Percentiles rank a stretch among this genome's conserved stretches.
phyloP scores from a whole-genome alignment of 2,888 invertebrate genomes.

The Pristionchus entomophagus region DNA sequence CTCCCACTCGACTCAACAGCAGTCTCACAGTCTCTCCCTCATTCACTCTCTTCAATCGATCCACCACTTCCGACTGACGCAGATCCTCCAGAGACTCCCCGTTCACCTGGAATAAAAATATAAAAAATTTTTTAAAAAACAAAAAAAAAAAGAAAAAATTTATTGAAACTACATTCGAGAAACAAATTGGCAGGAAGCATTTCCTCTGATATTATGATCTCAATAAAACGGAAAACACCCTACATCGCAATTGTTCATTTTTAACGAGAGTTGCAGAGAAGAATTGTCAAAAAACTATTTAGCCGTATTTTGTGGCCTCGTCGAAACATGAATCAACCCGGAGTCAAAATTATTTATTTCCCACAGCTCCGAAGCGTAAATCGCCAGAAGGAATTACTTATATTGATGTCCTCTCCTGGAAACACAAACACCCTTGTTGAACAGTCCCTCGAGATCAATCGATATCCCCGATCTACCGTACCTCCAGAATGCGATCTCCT shows the following conservation, averaged over 20 bases:
- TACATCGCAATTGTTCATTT: no score
- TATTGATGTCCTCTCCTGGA: no score
- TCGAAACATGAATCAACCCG: background rate
- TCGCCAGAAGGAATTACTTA: no score
- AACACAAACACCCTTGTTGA: no score
- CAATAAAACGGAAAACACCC: background rate
- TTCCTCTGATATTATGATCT: background rate
- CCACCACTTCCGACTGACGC: conserved; percentile 92
- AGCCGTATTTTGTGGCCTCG: background rate
- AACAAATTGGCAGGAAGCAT: background rate
- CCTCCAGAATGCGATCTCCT: conserved; percentile 91
- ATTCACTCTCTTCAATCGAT: conserved; percentile 88
- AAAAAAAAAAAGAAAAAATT: no score
- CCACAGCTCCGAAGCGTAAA: no score
- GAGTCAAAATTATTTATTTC: no score
- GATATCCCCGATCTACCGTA: conserved; percentile 80
- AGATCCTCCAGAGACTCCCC: conserved; percentile 90
- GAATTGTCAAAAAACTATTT: no score
- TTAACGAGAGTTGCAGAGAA: no score
- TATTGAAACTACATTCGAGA: no score
- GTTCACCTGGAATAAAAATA: conserved; percentile 83
- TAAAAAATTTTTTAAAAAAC: no score
- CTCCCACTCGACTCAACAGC: conserved; percentile 78
- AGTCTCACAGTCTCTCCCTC: conserved; percentile 88
- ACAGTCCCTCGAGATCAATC: no score